phyloP scores from a whole-genome alignment of 2,113 vertebrate genomes.

The Probosciger aterrimus region DNA sequence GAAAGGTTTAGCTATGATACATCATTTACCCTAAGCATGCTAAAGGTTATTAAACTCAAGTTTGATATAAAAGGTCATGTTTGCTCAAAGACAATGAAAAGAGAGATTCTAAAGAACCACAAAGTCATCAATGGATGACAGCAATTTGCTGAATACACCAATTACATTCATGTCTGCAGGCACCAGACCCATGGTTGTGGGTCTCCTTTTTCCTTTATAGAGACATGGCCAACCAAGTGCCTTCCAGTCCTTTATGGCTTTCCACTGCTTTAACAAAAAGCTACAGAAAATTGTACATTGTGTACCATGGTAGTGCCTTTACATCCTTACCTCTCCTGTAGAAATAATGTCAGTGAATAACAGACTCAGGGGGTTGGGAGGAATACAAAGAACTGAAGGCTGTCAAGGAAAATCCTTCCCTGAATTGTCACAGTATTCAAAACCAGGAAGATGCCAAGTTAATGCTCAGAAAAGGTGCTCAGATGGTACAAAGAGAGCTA shows the following conservation, averaged over 20 bases:
- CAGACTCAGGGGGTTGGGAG: accelerated
- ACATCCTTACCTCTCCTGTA: neutral
- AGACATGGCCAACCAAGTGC: neutral
- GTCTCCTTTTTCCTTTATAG: neutral
- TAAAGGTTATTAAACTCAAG: neutral
- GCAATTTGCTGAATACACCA: neutral
- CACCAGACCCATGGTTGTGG: neutral
- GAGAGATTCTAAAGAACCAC: neutral
- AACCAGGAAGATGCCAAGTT: neutral
- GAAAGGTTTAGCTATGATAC: neutral
- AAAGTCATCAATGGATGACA: neutral
- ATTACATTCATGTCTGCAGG: neutral
- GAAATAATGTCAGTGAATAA: neutral
- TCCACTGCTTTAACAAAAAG: neutral
- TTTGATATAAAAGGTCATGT: neutral
- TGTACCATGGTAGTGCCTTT: neutral
- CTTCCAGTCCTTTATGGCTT: neutral
- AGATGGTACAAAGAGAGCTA: neutral
- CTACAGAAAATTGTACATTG: neutral
- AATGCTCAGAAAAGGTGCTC: neutral
- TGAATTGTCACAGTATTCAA: neutral
- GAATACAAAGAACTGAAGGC: neutral
- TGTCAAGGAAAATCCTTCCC: neutral
- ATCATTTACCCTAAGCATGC: neutral
- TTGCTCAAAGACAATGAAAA: neutral